These are phyloP conservation scores for Brachystomella parvula DNA, from an alignment of 1,140 invertebrate genomes.

Conservation along the genomic window DNA sequence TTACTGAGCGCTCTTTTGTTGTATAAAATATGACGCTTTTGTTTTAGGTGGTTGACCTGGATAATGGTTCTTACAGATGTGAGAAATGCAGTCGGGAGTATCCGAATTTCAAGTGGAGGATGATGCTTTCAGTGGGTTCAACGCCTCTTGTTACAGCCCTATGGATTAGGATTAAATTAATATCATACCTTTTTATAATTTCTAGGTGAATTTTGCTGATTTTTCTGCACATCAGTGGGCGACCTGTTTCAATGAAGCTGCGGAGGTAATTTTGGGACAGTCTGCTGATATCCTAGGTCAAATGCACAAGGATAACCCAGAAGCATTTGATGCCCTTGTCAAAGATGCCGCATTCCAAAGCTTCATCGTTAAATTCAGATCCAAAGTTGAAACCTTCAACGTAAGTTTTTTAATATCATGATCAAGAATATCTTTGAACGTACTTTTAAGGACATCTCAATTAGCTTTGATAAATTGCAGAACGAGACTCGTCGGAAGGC, in stretches of 20 bases:
- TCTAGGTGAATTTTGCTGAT: constrained; percentile 69
- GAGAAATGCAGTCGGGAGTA: constrained; percentile 86
- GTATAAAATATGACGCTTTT: constrained; percentile 15
- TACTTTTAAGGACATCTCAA: not conserved
- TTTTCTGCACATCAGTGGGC: constrained; percentile 71
- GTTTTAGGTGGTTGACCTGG: constrained; percentile 63
- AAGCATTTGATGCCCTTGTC: constrained; percentile 56
- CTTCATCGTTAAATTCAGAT: constrained; percentile 70
- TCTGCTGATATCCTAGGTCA: constrained; percentile 69
- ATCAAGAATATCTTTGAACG: too few relatives aligned
- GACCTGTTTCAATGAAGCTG: constrained; percentile 80
- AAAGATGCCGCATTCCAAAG: constrained; percentile 66
- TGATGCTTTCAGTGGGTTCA: constrained; percentile 66
- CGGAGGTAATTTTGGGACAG: constrained; percentile 68
- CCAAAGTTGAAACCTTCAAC: constrained; percentile 83
- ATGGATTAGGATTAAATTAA: not conserved
- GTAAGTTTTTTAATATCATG: constrained; percentile 51
- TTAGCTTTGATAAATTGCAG: constrained; percentile 46
- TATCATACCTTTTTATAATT: constrained; percentile 23
- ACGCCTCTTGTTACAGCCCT: not conserved
- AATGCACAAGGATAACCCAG: constrained; percentile 54
- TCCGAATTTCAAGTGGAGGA: constrained; percentile 75
- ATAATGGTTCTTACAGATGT: constrained; percentile 80
- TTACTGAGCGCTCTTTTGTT: constrained; percentile 1
- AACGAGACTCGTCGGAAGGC: constrained; percentile 76